A percentile compares a stretch with the other conserved stretches of the same genome.
phyloP scores from a whole-genome alignment of 1,140 invertebrate species.

The Thaumetopoea pityocampa region DNA sequence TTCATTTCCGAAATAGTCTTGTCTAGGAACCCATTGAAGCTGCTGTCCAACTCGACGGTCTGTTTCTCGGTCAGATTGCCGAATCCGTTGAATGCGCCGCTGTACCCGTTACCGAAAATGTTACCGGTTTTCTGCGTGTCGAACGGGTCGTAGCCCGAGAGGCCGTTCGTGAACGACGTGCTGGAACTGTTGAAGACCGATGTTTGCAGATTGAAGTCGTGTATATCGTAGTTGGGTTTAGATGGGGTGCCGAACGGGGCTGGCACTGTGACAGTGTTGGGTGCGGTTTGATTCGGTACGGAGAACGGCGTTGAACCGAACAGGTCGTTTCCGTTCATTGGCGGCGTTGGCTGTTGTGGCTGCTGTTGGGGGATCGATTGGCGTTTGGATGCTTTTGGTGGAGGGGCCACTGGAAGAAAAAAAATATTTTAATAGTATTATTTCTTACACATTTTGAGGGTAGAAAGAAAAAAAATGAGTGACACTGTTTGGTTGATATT shows the following conservation, averaged over 20 bases:
- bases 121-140: conserved; percentile 84
- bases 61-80: conserved; percentile 69
- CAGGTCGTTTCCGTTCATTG: conserved; percentile 77
- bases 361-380: conserved; percentile 51
- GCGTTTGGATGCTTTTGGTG: conserved; percentile 83
- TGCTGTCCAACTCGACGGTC: conserved; percentile 63
- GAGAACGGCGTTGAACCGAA: conserved; percentile 83
- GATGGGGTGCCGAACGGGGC: conserved; percentile 19
- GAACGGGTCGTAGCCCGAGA: conserved; percentile 80
- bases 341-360: conserved; percentile 61
- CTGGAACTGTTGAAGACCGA: conserved; percentile 62
- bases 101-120: conserved; percentile 64
- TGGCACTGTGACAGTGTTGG: conserved; percentile 16
- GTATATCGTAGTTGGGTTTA: conserved; percentile 69
- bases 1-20: conserved; percentile 90
- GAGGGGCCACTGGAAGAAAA: conserved; percentile 83
- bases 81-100: conserved; percentile 61
- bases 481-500: too few relatives aligned
- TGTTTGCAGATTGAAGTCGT: conserved; percentile 65
- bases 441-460: neutral
- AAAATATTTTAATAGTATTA: conserved; percentile 8
- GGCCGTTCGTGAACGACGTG: conserved; percentile 53
- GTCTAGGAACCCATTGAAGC: conserved; percentile 83
- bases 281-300: conserved; percentile 26
- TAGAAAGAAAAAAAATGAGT: too few relatives aligned